A percentile compares a stretch with the other conserved stretches of the same genome.
These are phyloP conservation scores for Brachionichthys hirsutus DNA, from an alignment of 2,113 vertebrate species.

Conservation along the genomic window DNA sequence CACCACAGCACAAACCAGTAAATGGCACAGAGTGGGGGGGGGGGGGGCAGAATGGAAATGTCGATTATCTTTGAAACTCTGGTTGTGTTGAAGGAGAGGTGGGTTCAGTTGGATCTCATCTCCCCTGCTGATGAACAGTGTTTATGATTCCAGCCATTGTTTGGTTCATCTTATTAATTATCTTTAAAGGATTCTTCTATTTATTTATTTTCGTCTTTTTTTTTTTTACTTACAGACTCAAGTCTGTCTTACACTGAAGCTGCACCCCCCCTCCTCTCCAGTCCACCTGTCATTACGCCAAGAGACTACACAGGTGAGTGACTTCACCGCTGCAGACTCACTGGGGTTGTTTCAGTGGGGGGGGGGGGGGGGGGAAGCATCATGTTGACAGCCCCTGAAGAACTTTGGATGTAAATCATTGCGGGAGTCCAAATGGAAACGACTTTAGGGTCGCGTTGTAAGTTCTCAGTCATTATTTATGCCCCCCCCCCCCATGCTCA, in stretches of 20 bases:
- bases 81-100: no score
- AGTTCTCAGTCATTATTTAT: background rate
- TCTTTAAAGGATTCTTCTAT: slow-evolving; percentile 10
- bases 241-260: slow-evolving; percentile 96
- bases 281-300: slow-evolving; percentile 80
- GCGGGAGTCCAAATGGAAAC: slow-evolving; percentile 1
- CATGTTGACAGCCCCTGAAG: background rate
- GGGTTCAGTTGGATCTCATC: background rate
- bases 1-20: slow-evolving; percentile 23
- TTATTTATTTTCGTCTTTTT: background rate
- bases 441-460: slow-evolving; percentile 1
- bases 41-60: slow-evolving; percentile 43
- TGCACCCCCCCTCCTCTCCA: slow-evolving; percentile 82
- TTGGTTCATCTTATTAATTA: background rate
- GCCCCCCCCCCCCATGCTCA: slow-evolving; percentile 7
- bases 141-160: background rate
- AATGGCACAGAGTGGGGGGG: slow-evolving; percentile 44
- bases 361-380: no score
- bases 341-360: background rate
- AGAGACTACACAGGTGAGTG: slow-evolving; percentile 91
- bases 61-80: slow-evolving; percentile 3
- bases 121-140: slow-evolving; percentile 1
- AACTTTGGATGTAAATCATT: background rate
- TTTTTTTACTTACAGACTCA: slow-evolving; percentile 75
- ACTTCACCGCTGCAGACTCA: background rate